These are phyloP conservation scores for Pseudococcus viburni DNA, from an alignment of 2,888 invertebrate genomes.

Conservation along the genomic window DNA sequence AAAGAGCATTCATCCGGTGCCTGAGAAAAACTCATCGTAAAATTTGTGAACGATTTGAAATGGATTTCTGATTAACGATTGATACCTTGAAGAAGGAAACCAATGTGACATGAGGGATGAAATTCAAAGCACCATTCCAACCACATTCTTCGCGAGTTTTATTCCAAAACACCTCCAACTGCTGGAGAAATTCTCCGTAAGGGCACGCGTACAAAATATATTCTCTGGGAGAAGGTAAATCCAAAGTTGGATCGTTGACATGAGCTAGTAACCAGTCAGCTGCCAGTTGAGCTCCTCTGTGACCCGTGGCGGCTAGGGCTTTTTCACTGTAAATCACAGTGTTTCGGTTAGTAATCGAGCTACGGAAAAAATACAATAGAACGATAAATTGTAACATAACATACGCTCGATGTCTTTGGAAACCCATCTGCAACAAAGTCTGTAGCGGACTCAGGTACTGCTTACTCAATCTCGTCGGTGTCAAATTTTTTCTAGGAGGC, in stretches of 20 bases:
- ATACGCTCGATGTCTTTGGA: conserved; percentile 90
- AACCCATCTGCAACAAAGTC: conserved; percentile 89
- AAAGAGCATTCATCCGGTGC: conserved; percentile 83
- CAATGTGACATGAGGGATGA: conserved; percentile 90
- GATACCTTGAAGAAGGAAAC: conserved; percentile 88
- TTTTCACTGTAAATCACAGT: conserved; percentile 72
- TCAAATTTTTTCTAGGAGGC: conserved; percentile 83
- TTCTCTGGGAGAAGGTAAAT: conserved; percentile 84
- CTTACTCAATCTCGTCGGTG: conserved; percentile 81
- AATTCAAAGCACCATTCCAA: conserved; percentile 93
- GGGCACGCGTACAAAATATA: conserved; percentile 92
- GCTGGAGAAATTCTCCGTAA: conserved; percentile 81
- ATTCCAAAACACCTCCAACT: conserved; percentile 83
- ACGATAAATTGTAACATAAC: conserved; percentile 73
- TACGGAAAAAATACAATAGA: not conserved
- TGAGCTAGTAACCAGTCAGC: conserved; percentile 93
- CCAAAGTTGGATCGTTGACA: conserved; percentile 86
- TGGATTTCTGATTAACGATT: too few relatives aligned
- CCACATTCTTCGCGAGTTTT: conserved; percentile 82
- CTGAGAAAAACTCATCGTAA: conserved; percentile 71
- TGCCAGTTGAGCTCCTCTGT: conserved; percentile 88
- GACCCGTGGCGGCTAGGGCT: conserved; percentile 90
- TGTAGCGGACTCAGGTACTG: conserved; percentile 84
- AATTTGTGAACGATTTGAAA: too few relatives aligned
- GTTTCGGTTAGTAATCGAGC: not conserved